phyloP scores from a whole-genome alignment of 2,888 invertebrate genomes.

The Thecophora atra region DNA sequence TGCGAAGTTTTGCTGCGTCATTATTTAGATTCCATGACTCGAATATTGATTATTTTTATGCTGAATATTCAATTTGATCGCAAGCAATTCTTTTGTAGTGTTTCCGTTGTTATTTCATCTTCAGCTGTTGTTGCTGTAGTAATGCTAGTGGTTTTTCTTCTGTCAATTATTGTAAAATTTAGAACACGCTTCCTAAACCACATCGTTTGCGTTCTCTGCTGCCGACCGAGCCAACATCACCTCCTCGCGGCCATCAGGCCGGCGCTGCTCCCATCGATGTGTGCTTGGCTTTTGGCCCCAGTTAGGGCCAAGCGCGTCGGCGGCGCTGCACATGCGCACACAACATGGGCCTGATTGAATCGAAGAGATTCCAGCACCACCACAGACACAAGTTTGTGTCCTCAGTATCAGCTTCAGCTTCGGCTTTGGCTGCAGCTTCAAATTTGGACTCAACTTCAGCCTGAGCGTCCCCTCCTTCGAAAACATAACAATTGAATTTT shows the following conservation, averaged over 20 bases:
- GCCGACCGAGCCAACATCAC: neutral
- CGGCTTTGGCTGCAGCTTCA: neutral
- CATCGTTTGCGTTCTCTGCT: constrained; percentile 3
- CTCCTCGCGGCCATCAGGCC: neutral
- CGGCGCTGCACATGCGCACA: constrained; percentile 19
- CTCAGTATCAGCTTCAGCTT: neutral
- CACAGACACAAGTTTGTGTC: neutral
- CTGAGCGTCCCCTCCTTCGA: neutral
- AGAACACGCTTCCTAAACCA: constrained; percentile 49
- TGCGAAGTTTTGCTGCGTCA: constrained; percentile 24
- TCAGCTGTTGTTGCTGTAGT: constrained; percentile 39
- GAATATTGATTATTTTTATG: constrained; percentile 34
- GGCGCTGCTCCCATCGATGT: neutral
- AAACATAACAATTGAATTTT: constrained; percentile 41
- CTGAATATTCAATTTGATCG: constrained; percentile 36
- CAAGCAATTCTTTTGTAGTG: constrained; percentile 7
- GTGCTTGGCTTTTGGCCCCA: neutral
- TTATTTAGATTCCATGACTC: constrained; percentile 21
- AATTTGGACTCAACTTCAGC: neutral
- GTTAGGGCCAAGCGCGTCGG: neutral
- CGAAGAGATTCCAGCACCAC: constrained; percentile 6
- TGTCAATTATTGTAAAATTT: constrained; percentile 60
- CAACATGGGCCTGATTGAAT: neutral
- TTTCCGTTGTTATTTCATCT: constrained; percentile 38
- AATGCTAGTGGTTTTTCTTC: constrained; percentile 47